phyloP scores from a whole-genome alignment of 2,888 invertebrate species.

The Polymixis lichenea region DNA sequence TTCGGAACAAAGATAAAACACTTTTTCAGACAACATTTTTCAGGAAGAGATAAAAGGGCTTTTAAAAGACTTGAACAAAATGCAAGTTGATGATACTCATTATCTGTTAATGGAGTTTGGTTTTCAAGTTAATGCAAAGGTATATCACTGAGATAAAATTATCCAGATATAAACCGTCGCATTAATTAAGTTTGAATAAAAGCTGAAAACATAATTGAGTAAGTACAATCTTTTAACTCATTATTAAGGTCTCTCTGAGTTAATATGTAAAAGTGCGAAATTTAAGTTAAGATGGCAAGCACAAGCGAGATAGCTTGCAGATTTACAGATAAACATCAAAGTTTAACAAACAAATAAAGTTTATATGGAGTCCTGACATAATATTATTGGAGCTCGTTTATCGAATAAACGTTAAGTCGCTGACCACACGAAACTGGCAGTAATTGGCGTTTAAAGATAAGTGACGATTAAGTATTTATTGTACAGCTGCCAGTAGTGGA shows the following conservation, averaged over 20 bases:
- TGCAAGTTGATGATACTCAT: constrained; percentile 25
- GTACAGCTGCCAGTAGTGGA: neutral
- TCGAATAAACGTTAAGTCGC: constrained; percentile 8
- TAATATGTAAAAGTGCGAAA: neutral
- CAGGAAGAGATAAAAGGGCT: constrained; percentile 32
- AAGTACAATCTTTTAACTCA: neutral
- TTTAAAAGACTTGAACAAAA: constrained; percentile 22
- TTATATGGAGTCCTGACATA: neutral
- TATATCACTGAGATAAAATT: neutral
- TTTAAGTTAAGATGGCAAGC: too few species aligned
- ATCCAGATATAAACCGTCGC: neutral
- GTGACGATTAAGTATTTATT: neutral
- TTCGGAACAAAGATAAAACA: constrained; percentile 43
- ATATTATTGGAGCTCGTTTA: neutral
- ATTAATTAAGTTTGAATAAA: neutral
- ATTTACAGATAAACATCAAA: neutral
- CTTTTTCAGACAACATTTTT: constrained; percentile 33
- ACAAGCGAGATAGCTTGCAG: neutral
- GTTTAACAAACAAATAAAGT: neutral
- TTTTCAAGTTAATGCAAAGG: constrained; percentile 1
- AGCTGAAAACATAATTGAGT: neutral
- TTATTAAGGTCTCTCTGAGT: neutral
- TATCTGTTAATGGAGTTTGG: constrained; percentile 11
- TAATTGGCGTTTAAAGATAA: constrained; percentile 25
- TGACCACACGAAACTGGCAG: constrained; percentile 13